phyloP scores from a whole-genome alignment of 2,888 invertebrate genomes.

The Brachyptera putata region DNA sequence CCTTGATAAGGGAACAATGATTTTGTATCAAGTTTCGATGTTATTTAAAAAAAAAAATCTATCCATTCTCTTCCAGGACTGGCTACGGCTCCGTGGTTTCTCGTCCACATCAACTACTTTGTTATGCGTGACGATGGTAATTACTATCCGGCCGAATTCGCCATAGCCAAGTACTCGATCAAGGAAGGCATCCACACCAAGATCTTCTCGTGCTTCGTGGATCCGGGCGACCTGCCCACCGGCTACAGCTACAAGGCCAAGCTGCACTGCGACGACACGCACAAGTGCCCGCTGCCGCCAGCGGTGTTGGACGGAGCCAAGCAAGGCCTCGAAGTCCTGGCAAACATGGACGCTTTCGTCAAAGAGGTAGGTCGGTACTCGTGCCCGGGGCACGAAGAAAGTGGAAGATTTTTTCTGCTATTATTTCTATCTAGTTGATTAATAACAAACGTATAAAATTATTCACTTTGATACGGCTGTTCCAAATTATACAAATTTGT shows the following conservation, averaged over 20 bases:
- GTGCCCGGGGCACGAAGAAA: no score
- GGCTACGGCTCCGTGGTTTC: background rate
- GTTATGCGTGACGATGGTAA: slow-evolving; percentile 20
- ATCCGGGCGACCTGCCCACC: slow-evolving; percentile 21
- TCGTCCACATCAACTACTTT: slow-evolving; percentile 24
- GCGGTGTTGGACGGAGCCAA: background rate
- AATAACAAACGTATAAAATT: no score
- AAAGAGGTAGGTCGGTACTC: background rate
- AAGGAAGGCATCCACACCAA: slow-evolving; percentile 28
- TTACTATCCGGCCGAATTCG: slow-evolving; percentile 29
- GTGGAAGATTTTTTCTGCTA: no score
- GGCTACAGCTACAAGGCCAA: slow-evolving; percentile 16
- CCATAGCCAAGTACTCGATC: slow-evolving; percentile 25
- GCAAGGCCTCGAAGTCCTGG: background rate
- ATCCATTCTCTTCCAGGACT: background rate
- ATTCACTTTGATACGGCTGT: no score
- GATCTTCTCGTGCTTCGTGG: no score
- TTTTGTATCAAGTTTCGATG: no score
- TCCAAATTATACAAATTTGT: no score
- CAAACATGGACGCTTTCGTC: no score
- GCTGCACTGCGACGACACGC: background rate
- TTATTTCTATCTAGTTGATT: no score
- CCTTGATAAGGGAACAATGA: no score
- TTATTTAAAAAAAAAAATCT: no score
- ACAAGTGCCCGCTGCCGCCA: slow-evolving; percentile 14